A percentile compares a stretch with the other conserved stretches of the same genome.
phyloP scores from a whole-genome alignment of 2,113 vertebrate genomes.

The Triplophysa tibetana region DNA sequence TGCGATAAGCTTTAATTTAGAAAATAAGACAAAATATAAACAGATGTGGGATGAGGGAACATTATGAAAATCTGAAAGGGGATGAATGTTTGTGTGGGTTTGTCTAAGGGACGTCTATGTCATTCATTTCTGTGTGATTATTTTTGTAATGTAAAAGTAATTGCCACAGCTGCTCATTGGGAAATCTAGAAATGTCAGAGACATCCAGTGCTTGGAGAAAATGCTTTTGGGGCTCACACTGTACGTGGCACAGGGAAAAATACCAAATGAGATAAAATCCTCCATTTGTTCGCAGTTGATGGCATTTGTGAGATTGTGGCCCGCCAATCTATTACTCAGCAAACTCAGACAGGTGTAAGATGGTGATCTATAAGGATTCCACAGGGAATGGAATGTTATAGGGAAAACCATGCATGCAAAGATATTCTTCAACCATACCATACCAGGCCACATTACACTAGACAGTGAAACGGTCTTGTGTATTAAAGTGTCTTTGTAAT shows the following conservation, averaged over 20 bases:
- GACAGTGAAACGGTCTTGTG: background rate
- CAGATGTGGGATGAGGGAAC: constrained; percentile 54
- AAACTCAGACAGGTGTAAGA: background rate
- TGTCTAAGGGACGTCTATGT: background rate
- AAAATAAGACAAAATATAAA: constrained; percentile 36
- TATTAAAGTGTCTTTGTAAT: background rate
- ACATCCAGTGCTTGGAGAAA: background rate
- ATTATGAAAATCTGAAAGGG: constrained; percentile 55
- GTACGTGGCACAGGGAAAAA: background rate
- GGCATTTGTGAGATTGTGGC: background rate
- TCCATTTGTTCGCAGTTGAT: background rate
- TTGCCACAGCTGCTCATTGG: constrained; percentile 20
- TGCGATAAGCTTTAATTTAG: constrained; percentile 57
- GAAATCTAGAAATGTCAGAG: constrained; percentile 5
- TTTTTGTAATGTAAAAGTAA: constrained; percentile 28
- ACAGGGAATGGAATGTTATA: background rate
- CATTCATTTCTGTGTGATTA: constrained; percentile 29
- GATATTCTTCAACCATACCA: too few species aligned
- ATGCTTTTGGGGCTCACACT: background rate
- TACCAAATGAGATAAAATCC: constrained; percentile 3
- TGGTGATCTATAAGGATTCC: background rate
- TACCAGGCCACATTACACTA: background rate
- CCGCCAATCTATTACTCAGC: background rate
- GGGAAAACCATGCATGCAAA: background rate
- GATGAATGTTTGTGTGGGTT: constrained; percentile 10